Evolutionary conservation across 2,113 vertebrate species (phyloP), one percentile per base, ranked within the genome.

Genomic region (Turdus rufiventris): DNA sequence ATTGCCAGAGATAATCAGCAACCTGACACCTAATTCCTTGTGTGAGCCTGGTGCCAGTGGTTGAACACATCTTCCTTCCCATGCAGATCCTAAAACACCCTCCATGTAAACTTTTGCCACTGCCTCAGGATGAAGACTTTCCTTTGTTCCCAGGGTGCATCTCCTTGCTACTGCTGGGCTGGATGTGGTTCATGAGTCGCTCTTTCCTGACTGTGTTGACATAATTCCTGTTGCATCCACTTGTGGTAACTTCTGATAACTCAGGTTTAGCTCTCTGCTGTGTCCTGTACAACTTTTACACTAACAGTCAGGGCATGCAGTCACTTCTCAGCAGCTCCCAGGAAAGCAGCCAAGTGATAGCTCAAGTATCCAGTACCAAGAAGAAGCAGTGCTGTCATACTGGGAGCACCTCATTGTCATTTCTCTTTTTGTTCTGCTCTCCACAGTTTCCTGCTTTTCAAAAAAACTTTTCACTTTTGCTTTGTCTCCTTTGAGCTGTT

Each of bases 71-170:
- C 53, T 14, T 88, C 58, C 53, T 85, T 88, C 31, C 53, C 43
- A 5, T 34, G 29, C 74, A 84, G 25, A 53, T 89, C 70, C 24
- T 19, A 48, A 70, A 89, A 36, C 5, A 3, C 45, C 33, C 14
- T 71, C 65, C 1, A 0, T 47, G 24, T 23, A 51, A 85, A 7
- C 54, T 23, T 60, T 1, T 10, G 9, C 68, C 18, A 7, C 8
- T 61, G 36, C 62, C 33, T 76, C 33, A 12, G 62, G 31, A 5
- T 45, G 54, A 33, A 26, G 38, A 14, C 36, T 18, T 60, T 33
- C 54, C 45, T 60, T 33, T 25, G 28, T 75, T 19, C 23, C 42
- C 0, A 0, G 31, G 18, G 14, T 2, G 1, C 3, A 4, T 68
- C 54, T 68, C 29, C 53, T 53, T n/a, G 50, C 31, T 0, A 0